Evolutionary conservation across 2,797 vertebrate genomes (phyloP).

Genomic region (Euthynnus affinis): DNA sequence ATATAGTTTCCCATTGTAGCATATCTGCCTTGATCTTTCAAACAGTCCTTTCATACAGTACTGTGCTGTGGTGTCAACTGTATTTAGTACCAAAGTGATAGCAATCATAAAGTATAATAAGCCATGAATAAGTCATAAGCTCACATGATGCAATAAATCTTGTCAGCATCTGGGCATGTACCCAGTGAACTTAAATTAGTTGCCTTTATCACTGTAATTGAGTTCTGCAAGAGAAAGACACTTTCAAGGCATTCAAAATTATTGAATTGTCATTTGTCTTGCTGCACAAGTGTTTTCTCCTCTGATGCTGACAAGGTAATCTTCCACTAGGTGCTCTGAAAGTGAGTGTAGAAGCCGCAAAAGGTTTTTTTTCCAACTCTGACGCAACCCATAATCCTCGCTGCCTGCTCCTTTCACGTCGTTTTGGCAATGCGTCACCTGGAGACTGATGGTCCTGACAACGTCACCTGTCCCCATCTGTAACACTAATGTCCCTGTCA

Average conservation of each 20-base stretch:
- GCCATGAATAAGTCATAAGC: conserved; percentile 74
- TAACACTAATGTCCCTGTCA: conserved; percentile 84
- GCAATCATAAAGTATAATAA: conserved; percentile 73
- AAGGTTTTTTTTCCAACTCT: conserved; percentile 43
- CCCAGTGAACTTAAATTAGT: conserved; percentile 66
- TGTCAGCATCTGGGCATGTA: conserved; percentile 60
- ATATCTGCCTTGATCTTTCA: conserved; percentile 44
- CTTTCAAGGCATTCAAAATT: conserved; percentile 65
- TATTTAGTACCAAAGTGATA: conserved; percentile 68
- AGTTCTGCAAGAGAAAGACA: conserved; percentile 65
- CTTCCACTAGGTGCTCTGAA: conserved; percentile 60
- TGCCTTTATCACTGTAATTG: conserved; percentile 72
- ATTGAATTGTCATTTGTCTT: conserved; percentile 75
- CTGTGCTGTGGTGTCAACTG: conserved; percentile 50
- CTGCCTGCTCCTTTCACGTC: conserved; percentile 69
- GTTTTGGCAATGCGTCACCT: conserved; percentile 72
- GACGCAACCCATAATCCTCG: conserved; percentile 65
- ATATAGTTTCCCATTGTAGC: conserved; percentile 25
- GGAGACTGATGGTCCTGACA: conserved; percentile 80
- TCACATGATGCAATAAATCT: conserved; percentile 61
- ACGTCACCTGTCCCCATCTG: conserved; percentile 83
- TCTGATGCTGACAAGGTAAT: conserved; percentile 73
- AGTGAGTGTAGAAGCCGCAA: conserved; percentile 39
- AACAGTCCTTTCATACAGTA: conserved; percentile 36
- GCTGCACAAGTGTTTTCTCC: conserved; percentile 61